A percentile compares a stretch with the other conserved stretches of the same genome.
These are phyloP conservation scores for Anodontia alba DNA, from an alignment of 2,888 invertebrate species.

Conservation along the genomic window DNA sequence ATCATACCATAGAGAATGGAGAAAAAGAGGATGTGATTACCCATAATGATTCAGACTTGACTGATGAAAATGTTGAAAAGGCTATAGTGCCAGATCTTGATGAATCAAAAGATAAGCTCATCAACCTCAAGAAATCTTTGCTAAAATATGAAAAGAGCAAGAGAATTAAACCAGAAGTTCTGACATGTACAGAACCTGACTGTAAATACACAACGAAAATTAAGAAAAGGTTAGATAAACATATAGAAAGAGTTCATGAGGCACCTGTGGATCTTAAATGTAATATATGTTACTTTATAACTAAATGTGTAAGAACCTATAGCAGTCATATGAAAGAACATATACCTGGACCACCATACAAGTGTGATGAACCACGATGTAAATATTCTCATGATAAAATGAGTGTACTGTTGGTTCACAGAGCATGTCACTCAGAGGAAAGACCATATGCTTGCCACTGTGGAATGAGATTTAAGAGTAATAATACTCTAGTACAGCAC, in stretches of 20 bases:
- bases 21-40: slow-evolving; percentile 15
- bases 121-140: not conserved
- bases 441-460: slow-evolving; percentile 87
- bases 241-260: slow-evolving; percentile 67
- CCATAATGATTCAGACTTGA: slow-evolving; percentile 27
- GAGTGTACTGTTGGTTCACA: slow-evolving; percentile 87
- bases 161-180: not conserved
- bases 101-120: no score
- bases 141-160: not conserved
- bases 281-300: slow-evolving; percentile 88
- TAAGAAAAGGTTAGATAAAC: slow-evolving; percentile 61
- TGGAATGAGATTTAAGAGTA: slow-evolving; percentile 87
- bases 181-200: slow-evolving; percentile 4
- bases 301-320: slow-evolving; percentile 88
- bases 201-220: slow-evolving; percentile 67
- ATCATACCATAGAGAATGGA: not conserved
- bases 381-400: slow-evolving; percentile 85
- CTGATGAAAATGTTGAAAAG: slow-evolving; percentile 13
- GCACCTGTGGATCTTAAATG: slow-evolving; percentile 83
- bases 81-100: not conserved
- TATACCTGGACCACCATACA: slow-evolving; percentile 88
- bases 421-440: slow-evolving; percentile 87
- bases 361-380: slow-evolving; percentile 87
- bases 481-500: slow-evolving; percentile 88
- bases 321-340: slow-evolving; percentile 87